These are phyloP conservation scores for Cranoglanis bouderius DNA, from an alignment of 2,113 vertebrate species.

Conservation along the genomic window DNA sequence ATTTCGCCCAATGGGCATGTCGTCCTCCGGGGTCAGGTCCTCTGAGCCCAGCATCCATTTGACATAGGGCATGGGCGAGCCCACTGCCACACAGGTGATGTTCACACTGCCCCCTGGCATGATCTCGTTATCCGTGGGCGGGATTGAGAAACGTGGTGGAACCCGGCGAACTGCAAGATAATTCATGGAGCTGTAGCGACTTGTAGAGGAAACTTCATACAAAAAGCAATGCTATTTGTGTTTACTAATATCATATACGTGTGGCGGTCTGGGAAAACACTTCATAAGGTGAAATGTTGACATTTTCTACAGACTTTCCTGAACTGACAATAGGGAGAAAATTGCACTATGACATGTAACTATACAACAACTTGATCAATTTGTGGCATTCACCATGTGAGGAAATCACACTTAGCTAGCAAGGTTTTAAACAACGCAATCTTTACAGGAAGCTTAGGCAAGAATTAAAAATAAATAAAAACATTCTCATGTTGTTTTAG, in stretches of 20 bases:
- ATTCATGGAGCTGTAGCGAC: slow-evolving; percentile 69
- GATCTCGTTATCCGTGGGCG: slow-evolving; percentile 98
- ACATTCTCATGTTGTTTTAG: background rate
- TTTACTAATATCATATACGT: background rate
- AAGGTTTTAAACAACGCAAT: background rate
- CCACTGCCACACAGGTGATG: slow-evolving; percentile 98
- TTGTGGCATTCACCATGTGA: background rate
- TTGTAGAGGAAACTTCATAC: background rate
- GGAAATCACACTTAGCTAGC: background rate
- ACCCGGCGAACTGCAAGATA: slow-evolving; percentile 93
- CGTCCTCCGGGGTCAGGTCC: slow-evolving; percentile 96
- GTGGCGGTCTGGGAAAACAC: background rate
- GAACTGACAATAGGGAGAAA: background rate
- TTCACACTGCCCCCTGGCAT: slow-evolving; percentile 99
- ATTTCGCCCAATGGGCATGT: slow-evolving; percentile 99
- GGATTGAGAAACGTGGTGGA: slow-evolving; percentile 97
- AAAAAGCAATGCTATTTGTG: background rate
- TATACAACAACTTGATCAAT: background rate
- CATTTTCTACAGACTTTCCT: background rate
- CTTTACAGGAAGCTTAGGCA: background rate
- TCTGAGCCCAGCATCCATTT: slow-evolving; percentile 99
- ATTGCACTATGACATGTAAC: background rate
- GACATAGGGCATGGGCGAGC: slow-evolving; percentile 98
- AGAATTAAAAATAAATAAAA: background rate
- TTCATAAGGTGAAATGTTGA: background rate